Conservation (phyloP, 1,140 invertebrate genomes). For the Tetragonula clypearis region DNA sequence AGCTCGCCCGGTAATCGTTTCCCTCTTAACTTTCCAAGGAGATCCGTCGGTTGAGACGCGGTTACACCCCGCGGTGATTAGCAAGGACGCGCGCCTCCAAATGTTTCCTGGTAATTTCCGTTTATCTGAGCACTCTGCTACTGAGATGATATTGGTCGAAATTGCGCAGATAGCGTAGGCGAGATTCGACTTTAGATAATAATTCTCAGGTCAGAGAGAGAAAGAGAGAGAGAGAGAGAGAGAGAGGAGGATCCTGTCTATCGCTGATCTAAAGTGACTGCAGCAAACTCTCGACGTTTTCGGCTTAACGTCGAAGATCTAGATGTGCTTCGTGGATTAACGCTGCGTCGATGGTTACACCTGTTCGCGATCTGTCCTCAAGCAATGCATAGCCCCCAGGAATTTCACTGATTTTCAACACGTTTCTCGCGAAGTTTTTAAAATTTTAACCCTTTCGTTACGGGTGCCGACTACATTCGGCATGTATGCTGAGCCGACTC, state of each 20-base stretch:
- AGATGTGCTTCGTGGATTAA: background rate
- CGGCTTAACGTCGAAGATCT: background rate
- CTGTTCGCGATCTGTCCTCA: too few species aligned
- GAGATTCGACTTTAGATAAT: background rate
- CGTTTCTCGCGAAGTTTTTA: too few species aligned
- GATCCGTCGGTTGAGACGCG: slow-evolving; percentile 3
- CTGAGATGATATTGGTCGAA: background rate
- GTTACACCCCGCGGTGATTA: background rate
- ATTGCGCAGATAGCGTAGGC: background rate
- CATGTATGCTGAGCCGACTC: too few species aligned
- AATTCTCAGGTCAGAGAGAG: background rate
- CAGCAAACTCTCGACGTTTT: slow-evolving; percentile 5
- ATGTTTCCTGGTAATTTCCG: background rate
- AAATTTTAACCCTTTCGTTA: too few species aligned
- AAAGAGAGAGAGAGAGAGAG: too few species aligned
- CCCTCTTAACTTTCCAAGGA: background rate
- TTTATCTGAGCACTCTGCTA: background rate
- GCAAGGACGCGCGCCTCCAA: background rate
- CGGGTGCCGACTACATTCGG: too few species aligned
- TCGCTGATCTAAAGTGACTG: background rate
- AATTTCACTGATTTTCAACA: too few species aligned
- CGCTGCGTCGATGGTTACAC: background rate
- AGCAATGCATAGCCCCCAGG: too few species aligned
- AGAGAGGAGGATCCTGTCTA: background rate
- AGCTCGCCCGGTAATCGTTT: slow-evolving; percentile 4